These are phyloP conservation scores for Chelon auratus DNA, from an alignment of 2,797 vertebrate species.

Conservation along the genomic window DNA sequence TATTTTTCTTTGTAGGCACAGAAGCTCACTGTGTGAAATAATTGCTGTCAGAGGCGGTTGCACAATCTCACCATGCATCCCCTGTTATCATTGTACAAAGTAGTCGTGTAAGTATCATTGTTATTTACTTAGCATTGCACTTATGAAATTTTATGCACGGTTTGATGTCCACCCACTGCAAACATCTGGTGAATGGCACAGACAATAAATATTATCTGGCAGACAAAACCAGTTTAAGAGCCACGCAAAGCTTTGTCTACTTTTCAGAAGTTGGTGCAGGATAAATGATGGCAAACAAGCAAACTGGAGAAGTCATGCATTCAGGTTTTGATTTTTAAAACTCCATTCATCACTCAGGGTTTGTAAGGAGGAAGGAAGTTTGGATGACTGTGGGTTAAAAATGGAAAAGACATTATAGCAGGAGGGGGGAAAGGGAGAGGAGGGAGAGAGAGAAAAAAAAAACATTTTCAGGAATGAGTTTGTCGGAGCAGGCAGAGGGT, in stretches of 20 bases:
- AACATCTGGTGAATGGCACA: conserved; percentile 42
- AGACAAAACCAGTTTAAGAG: conserved; percentile 35
- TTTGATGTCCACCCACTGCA: conserved; percentile 30
- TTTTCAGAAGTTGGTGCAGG: conserved; percentile 45
- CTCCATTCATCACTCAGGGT: conserved; percentile 78
- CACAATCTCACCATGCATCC: conserved; percentile 21
- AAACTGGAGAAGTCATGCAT: conserved; percentile 62
- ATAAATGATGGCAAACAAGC: conserved; percentile 72
- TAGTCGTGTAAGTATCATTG: conserved; percentile 7
- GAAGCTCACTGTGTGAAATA: background rate
- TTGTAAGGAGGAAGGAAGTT: conserved; percentile 86
- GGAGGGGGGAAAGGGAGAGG: conserved; percentile 65
- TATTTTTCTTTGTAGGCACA: conserved; percentile 25
- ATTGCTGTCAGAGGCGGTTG: conserved; percentile 22
- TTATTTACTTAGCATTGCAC: conserved; percentile 34
- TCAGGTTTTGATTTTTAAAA: conserved; percentile 75
- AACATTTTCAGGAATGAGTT: conserved; percentile 88
- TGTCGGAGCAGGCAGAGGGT: conserved; percentile 86
- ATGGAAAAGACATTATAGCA: conserved; percentile 88
- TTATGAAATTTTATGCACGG: conserved; percentile 35
- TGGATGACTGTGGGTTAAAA: conserved; percentile 86
- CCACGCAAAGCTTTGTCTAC: conserved; percentile 39
- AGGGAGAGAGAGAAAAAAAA: conserved; percentile 72
- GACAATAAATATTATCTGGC: conserved; percentile 30
- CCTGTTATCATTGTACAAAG: conserved; percentile 20